These are phyloP conservation scores for Trachops cirrhosus DNA, from an alignment of 2,797 vertebrate genomes.

Conservation along the genomic window DNA sequence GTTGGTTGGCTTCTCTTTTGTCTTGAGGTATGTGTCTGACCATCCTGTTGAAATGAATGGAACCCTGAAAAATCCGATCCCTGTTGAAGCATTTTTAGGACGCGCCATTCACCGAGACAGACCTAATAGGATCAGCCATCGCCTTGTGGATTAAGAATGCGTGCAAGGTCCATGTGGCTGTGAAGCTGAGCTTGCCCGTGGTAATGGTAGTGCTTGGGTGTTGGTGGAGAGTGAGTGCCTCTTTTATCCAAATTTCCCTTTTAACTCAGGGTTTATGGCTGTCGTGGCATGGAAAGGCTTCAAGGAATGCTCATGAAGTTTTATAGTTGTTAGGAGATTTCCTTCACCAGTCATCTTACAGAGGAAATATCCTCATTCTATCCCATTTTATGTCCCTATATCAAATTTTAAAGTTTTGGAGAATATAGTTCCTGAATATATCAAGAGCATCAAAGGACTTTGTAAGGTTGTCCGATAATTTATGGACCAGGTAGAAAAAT, in stretches of 20 bases:
- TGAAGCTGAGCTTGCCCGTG: neutral
- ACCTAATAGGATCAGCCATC: fast-evolving
- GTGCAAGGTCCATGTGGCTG: fast-evolving
- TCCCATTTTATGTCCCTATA: neutral
- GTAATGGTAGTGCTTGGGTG: fast-evolving
- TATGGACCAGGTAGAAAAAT: neutral
- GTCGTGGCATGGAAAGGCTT: neutral
- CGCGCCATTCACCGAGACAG: neutral
- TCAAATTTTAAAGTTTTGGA: neutral
- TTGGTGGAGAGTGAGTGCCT: fast-evolving
- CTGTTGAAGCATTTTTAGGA: neutral
- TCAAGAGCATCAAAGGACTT: neutral
- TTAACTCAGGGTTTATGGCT: too few species aligned
- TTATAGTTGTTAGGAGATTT: neutral
- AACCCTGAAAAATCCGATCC: neutral
- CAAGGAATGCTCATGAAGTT: neutral
- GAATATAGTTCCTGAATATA: neutral
- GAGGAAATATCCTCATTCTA: neutral
- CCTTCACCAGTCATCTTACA: neutral
- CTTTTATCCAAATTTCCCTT: neutral
- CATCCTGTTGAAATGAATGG: neutral
- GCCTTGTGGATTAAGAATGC: neutral
- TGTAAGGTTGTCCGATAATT: neutral
- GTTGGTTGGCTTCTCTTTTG: neutral
- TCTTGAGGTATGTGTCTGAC: neutral